phyloP scores from a whole-genome alignment of 1,140 invertebrate species.

The Saccostrea glomerata region DNA sequence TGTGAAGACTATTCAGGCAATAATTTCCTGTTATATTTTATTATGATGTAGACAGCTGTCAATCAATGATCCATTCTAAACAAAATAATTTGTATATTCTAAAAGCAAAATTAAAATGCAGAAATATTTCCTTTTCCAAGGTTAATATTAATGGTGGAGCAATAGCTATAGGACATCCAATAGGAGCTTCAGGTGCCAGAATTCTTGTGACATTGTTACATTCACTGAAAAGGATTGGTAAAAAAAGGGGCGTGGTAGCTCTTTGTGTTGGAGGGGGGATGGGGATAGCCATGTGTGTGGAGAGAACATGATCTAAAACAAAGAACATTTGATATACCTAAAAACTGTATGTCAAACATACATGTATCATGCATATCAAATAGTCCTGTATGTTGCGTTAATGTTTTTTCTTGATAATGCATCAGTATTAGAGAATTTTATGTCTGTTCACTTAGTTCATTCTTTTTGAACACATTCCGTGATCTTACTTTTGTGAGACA shows the following conservation, averaged over 20 bases:
- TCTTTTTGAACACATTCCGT: no score
- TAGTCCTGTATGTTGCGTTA: no score
- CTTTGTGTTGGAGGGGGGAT: slow-evolving; percentile 95
- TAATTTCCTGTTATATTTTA: no score
- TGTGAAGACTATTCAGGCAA: no score
- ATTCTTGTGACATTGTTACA: slow-evolving; percentile 78
- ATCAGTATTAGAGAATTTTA: no score
- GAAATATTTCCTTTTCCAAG: slow-evolving; percentile 61
- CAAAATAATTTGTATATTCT: no score
- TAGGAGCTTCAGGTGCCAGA: slow-evolving; percentile 88
- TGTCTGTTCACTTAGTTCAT: no score
- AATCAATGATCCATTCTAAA: no score
- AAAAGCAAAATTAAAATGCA: no score
- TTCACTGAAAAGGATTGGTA: slow-evolving; percentile 76
- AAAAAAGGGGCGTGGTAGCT: slow-evolving; percentile 88
- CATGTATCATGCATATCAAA: neutral
- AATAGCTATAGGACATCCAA: slow-evolving; percentile 93
- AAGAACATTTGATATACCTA: neutral
- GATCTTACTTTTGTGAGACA: no score
- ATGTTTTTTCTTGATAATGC: no score
- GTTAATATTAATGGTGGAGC: slow-evolving; percentile 86
- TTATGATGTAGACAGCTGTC: no score
- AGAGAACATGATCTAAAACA: slow-evolving; percentile 71
- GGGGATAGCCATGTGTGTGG: slow-evolving; percentile 92
- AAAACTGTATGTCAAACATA: neutral